These are phyloP conservation scores for Spatula clypeata DNA, from an alignment of 2,797 vertebrate genomes.

Conservation along the genomic window DNA sequence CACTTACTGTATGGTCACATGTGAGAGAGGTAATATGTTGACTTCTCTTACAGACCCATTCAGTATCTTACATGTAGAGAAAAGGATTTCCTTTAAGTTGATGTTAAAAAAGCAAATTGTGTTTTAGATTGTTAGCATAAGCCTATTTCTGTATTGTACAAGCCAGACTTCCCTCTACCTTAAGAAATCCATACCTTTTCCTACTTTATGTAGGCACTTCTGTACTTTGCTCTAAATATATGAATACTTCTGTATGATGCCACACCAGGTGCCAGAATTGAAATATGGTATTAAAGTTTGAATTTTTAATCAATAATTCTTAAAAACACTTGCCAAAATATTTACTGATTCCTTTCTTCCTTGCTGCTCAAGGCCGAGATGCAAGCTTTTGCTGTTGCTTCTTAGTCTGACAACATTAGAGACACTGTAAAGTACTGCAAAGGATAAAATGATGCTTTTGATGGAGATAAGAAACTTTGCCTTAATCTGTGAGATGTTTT, in stretches of 20 bases:
- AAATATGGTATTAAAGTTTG: neutral
- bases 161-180: rapidly evolving
- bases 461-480: neutral
- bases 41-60: neutral
- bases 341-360: neutral
- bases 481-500: neutral
- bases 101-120: neutral
- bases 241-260: neutral
- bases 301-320: neutral
- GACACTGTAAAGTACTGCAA: neutral
- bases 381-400: neutral
- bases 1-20: neutral
- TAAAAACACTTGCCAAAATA: neutral
- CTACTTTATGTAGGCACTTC: neutral
- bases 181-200: neutral
- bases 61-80: neutral
- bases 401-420: neutral
- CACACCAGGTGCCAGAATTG: neutral
- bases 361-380: neutral
- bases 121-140: neutral
- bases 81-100: neutral
- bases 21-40: neutral
- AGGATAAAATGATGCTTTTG: neutral
- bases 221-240: neutral
- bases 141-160: neutral